Percentiles rank a stretch among this genome's conserved stretches.
Evolutionary conservation across 2,888 invertebrate species (phyloP).

Genomic region (Erannis defoliaria): DNA sequence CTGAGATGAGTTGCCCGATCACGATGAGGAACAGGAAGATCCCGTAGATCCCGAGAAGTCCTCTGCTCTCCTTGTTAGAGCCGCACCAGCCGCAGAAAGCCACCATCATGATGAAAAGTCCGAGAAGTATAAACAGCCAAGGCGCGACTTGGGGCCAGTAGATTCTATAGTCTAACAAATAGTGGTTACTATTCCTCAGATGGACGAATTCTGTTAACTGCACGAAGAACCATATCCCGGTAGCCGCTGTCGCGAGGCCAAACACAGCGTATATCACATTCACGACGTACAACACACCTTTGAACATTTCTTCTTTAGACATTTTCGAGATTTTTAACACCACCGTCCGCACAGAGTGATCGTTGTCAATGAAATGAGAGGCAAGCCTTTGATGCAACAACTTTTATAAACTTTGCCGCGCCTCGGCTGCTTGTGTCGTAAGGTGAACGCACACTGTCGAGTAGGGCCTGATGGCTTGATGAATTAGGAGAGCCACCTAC

Average conservation of each 20-base stretch:
- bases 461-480: conserved; percentile 38
- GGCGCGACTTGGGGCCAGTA: conserved; percentile 84
- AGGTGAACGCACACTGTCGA: conserved; percentile 43
- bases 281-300: conserved; percentile 74
- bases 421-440: conserved; percentile 47
- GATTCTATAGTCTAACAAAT: conserved; percentile 77
- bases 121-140: conserved; percentile 80
- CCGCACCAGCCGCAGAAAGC: conserved; percentile 81
- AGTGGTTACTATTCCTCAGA: conserved; percentile 79
- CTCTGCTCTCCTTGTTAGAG: conserved; percentile 73
- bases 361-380: conserved; percentile 75
- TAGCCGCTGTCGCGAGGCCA: conserved; percentile 76
- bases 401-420: conserved; percentile 76
- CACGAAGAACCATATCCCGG: conserved; percentile 83
- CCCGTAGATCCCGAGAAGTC: conserved; percentile 74
- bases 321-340: conserved; percentile 51
- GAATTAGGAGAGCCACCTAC: conserved; percentile 33
- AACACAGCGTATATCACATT: conserved; percentile 79
- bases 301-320: conserved; percentile 78
- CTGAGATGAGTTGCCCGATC: conserved; percentile 72
- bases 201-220: conserved; percentile 77
- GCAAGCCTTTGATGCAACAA: conserved; percentile 63
- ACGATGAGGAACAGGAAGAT: conserved; percentile 73
- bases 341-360: conserved; percentile 63
- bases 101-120: conserved; percentile 74